A percentile compares a stretch with the other conserved stretches of the same genome.
Conservation (phyloP, 2,113 vertebrate genomes). For the Oostethus manadensis region DNA sequence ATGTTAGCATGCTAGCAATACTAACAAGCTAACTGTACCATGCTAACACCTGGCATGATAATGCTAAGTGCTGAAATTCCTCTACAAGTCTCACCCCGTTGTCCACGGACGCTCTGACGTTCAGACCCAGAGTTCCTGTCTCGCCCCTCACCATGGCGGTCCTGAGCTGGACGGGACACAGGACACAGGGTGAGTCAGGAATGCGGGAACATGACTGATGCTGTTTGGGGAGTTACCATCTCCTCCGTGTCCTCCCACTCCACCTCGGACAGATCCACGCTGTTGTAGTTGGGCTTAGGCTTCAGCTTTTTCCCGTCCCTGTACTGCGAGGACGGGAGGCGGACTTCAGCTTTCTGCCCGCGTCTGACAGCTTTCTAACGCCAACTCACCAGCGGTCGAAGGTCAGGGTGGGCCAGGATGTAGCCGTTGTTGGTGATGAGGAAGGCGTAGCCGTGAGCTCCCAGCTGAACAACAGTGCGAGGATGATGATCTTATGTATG, state of each 20-base stretch:
- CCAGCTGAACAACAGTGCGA: slow-evolving; percentile 72
- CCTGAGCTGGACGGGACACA: slow-evolving; percentile 73
- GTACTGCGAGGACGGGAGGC: slow-evolving; percentile 68
- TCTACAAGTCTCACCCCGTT: slow-evolving; percentile 77
- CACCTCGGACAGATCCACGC: slow-evolving; percentile 91
- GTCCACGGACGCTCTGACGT: slow-evolving; percentile 83
- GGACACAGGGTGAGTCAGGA: too few relatives aligned
- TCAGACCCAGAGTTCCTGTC: slow-evolving; percentile 80
- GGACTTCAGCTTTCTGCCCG: slow-evolving; percentile 2
- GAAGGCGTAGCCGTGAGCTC: slow-evolving; percentile 92
- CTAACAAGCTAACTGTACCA: too few relatives aligned
- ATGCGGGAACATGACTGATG: too few relatives aligned
- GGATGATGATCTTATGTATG: background rate
- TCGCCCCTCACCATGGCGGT: slow-evolving; percentile 90
- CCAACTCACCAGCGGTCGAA: slow-evolving; percentile 85
- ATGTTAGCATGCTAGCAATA: too few relatives aligned
- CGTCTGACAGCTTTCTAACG: background rate
- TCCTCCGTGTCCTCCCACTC: slow-evolving; percentile 92
- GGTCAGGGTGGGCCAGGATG: slow-evolving; percentile 93
- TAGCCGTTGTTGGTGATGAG: slow-evolving; percentile 95
- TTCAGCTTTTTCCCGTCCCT: slow-evolving; percentile 89
- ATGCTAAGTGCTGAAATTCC: too few relatives aligned
- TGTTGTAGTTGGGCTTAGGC: slow-evolving; percentile 96
- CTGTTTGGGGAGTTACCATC: slow-evolving; percentile 59
- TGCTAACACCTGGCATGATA: too few relatives aligned